These are phyloP conservation scores for Phenganax marumi DNA, from an alignment of 92 coral and sea anemone genomes.

Conservation along the genomic window DNA sequence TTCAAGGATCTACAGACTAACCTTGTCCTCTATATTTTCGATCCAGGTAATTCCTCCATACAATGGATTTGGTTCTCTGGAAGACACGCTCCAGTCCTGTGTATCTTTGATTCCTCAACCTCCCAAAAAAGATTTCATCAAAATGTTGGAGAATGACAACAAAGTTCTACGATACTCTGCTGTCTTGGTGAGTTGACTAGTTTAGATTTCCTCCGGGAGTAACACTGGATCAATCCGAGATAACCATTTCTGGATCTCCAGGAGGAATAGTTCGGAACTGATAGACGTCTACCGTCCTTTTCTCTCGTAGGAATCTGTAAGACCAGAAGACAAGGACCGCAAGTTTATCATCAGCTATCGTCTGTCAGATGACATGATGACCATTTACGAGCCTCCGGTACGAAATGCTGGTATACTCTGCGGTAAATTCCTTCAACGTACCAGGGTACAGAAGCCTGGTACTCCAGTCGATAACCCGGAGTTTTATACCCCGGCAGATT, in stretches of 20 bases:
- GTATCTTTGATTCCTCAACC: constrained; percentile 94
- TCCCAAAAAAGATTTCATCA: constrained; percentile 97
- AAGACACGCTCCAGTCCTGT: constrained; percentile 97
- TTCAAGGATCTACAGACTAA: neutral
- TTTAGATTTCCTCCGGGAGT: constrained; percentile 6
- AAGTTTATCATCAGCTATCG: constrained; percentile 93
- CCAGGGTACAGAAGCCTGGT: constrained; percentile 89
- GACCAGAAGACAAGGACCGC: constrained; percentile 96
- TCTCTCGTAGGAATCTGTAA: constrained; percentile 72
- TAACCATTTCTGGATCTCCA: constrained; percentile 7
- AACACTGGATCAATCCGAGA: constrained; percentile 19
- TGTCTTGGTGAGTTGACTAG: constrained; percentile 65
- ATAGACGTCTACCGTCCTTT: constrained; percentile 6
- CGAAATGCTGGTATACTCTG: constrained; percentile 98
- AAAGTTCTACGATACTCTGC: constrained; percentile 95
- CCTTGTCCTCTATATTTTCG: neutral
- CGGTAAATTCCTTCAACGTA: constrained; percentile 97
- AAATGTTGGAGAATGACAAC: constrained; percentile 97
- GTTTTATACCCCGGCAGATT: constrained; percentile 97
- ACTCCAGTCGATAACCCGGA: constrained; percentile 93
- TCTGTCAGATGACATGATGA: constrained; percentile 93
- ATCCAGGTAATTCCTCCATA: constrained; percentile 85
- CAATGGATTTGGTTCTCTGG: constrained; percentile 96
- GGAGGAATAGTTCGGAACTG: constrained; percentile 12
- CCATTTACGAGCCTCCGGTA: constrained; percentile 96